Percentiles rank a stretch among this genome's conserved stretches.
These are phyloP conservation scores for Colinus virginianus DNA, from an alignment of 2,113 vertebrate genomes.

Conservation along the genomic window DNA sequence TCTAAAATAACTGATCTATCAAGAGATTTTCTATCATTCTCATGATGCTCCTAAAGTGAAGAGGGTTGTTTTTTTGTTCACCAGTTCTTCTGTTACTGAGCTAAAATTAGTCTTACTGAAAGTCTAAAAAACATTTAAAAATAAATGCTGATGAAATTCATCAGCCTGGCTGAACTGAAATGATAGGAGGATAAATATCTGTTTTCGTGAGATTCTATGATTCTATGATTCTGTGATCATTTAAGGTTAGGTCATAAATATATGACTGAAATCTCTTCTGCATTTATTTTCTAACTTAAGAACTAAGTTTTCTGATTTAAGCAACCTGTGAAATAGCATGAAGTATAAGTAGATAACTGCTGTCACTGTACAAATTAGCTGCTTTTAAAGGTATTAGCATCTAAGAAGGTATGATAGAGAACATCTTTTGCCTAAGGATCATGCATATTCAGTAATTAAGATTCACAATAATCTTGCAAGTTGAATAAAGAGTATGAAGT, in stretches of 20 bases:
- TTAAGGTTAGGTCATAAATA: neutral
- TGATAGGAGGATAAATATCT: neutral
- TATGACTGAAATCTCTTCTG: neutral
- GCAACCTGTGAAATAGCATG: neutral
- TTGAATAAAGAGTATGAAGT: neutral
- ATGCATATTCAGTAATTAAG: neutral
- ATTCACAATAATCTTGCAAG: neutral
- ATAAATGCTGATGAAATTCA: neutral
- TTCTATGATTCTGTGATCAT: no score
- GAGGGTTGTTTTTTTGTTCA: neutral
- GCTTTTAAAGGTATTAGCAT: neutral
- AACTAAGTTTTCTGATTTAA: neutral
- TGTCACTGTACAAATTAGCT: neutral
- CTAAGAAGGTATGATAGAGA: neutral
- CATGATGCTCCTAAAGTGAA: neutral
- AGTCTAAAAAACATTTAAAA: neutral
- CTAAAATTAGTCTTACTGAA: conserved; percentile 8
- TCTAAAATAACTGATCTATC: neutral
- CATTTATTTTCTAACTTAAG: neutral
- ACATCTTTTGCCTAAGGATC: neutral
- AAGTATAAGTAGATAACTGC: neutral
- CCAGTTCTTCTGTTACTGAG: neutral
- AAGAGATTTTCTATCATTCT: neutral
- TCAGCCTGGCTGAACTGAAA: neutral
- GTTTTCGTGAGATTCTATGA: neutral